Evolutionary conservation across 37 sponge, comb jelly and placozoan genomes (phyloP).

Genomic region (Halisarca cf. caerulea): DNA sequence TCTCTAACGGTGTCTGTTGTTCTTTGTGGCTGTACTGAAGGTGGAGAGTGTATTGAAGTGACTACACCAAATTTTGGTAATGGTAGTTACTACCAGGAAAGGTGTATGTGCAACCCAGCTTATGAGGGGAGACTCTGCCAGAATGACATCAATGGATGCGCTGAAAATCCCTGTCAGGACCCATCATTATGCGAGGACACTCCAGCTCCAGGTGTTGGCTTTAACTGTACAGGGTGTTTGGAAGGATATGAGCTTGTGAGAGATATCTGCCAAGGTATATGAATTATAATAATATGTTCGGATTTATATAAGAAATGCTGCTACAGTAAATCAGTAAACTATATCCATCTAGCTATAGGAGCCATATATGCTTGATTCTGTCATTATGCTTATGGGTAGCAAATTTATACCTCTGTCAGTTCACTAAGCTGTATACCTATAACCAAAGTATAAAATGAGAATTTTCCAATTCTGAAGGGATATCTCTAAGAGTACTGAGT

Average conservation of each 20-base stretch:
- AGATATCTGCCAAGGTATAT: neutral
- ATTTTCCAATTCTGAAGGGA: too few species aligned
- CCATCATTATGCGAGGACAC: neutral
- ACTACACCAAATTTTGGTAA: neutral
- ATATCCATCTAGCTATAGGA: too few species aligned
- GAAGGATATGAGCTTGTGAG: neutral
- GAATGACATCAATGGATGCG: conserved; percentile 2
- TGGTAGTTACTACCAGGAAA: neutral
- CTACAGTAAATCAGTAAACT: too few species aligned
- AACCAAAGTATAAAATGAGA: too few species aligned
- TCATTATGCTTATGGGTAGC: too few species aligned
- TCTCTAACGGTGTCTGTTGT: neutral
- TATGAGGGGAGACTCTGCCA: conserved; percentile 4
- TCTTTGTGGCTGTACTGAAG: conserved; percentile 13
- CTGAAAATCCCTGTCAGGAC: conserved; percentile 7
- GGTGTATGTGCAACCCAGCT: neutral
- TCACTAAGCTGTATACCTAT: too few species aligned
- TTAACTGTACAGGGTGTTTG: conserved; percentile 2
- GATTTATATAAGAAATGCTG: neutral
- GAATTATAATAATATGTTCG: neutral
- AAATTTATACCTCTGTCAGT: too few species aligned
- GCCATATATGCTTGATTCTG: too few species aligned
- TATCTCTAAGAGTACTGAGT: too few species aligned
- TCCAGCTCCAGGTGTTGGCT: conserved; percentile 12
- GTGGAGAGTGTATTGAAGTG: conserved; percentile 1